Evolutionary conservation across 2,113 vertebrate species (phyloP), one percentile per base, ranked within the genome.

Genomic region (Syngnathus typhle): DNA sequence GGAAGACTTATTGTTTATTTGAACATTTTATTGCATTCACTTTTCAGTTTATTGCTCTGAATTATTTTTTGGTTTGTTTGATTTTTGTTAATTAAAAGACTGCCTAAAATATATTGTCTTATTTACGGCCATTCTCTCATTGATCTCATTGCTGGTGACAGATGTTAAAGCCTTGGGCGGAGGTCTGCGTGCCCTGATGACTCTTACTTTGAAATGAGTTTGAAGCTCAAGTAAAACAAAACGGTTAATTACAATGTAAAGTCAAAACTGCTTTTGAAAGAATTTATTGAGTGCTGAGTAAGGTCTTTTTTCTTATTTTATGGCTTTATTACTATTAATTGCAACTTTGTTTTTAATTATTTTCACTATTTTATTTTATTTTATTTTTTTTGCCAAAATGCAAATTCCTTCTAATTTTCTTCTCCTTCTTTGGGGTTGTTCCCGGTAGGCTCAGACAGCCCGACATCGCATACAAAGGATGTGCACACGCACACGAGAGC

Each of bases 401-500:
- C 19, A 51, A 8, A 4, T 47, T 15, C 4, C 18, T 47, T 18
- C 46, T 5, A 18, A 4, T 52, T n/a, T 21, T 32, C 6, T 58
- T 58, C 55, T 60, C 3, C 8, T 60, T n/a, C 37, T 43, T 60
- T 60, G 27, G 10, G 32, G 58, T 64, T 78, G 44, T 12, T 1
- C 43, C 15, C 46, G 66, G 0, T 84, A 93, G 94, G 92, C 43
- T 91, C 88, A 0, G 92, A 94, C 84, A 94, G 93, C 78, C 93
- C 93, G 0, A 87, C 89, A 6, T 87, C 92, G 0, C 82, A 87
- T 0, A 69, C 72, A 15, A 96, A 94, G 84, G 94, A 95, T 76
- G 84, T 92, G 78, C 91, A 84, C 8, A 93, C 90, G 0, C 89
- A 91, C 81, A 92, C 90, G 0, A 80, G 90, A 56, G 93, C 90